These are phyloP conservation scores for Trachymyrmex septentrionalis DNA, from an alignment of 1,140 invertebrate genomes.

Conservation along the genomic window DNA sequence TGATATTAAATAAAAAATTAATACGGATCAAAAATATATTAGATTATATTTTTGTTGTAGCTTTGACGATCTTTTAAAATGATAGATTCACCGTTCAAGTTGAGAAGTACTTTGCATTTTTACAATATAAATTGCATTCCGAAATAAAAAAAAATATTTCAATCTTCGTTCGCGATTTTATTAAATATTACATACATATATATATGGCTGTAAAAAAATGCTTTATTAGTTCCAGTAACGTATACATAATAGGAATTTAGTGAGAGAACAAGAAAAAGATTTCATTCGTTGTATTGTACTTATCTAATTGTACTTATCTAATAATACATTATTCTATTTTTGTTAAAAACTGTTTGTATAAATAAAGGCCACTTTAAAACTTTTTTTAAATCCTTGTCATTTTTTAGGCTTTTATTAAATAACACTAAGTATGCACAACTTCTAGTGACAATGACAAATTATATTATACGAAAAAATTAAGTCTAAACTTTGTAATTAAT, in stretches of 20 bases:
- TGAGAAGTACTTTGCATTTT: not conserved
- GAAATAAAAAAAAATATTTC: not conserved
- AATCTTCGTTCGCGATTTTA: not conserved
- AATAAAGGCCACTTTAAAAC: conserved; percentile 20
- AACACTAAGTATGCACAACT: not conserved
- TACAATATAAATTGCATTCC: not conserved
- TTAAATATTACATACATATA: not conserved
- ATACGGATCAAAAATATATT: not conserved
- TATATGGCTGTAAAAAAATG: not conserved
- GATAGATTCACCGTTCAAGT: not conserved
- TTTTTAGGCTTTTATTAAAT: not conserved
- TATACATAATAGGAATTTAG: not conserved
- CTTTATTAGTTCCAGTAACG: conserved; percentile 12
- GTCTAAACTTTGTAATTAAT: not conserved
- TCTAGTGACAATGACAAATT: not conserved
- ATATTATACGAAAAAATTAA: conserved; percentile 2
- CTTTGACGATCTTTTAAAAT: not conserved
- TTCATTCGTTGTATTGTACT: conserved; percentile 8
- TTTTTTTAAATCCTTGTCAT: conserved; percentile 2
- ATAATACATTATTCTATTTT: conserved; percentile 18
- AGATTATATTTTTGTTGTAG: not conserved
- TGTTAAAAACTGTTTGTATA: not conserved
- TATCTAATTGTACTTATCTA: not conserved
- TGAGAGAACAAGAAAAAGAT: not conserved
- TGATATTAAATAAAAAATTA: conserved; percentile 11